These are phyloP conservation scores for Rapana venosa DNA, from an alignment of 2,888 invertebrate species.

Conservation along the genomic window DNA sequence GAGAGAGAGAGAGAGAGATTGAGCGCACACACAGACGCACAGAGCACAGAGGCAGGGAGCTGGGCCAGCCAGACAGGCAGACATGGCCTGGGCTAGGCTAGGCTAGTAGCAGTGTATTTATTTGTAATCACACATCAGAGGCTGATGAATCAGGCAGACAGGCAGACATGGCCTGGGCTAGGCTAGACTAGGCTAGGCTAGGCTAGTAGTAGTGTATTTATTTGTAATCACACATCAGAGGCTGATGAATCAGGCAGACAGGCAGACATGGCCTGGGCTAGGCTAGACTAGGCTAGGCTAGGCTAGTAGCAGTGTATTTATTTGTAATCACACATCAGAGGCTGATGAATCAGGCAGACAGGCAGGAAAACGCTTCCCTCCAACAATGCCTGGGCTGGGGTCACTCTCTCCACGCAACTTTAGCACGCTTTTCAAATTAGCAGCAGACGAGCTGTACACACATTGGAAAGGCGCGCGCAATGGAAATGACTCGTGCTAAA, in stretches of 20 bases:
- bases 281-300: not conserved
- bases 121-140: slow-evolving; percentile 8
- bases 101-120: too few relatives aligned
- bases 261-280: not conserved
- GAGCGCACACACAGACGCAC: not conserved
- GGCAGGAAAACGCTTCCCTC: slow-evolving; percentile 26
- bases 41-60: not conserved
- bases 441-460: slow-evolving; percentile 13
- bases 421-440: slow-evolving; percentile 32
- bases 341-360: slow-evolving; percentile 1
- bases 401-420: slow-evolving; percentile 4
- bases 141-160: too few relatives aligned
- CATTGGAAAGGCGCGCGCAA: not conserved
- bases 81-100: too few relatives aligned
- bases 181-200: too few relatives aligned
- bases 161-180: too few relatives aligned
- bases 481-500: slow-evolving; percentile 24
- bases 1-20: slow-evolving; percentile 15
- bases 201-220: too few relatives aligned
- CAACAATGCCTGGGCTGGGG: not conserved
- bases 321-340: slow-evolving; percentile 8
- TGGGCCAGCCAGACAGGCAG: too few relatives aligned
- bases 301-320: too few relatives aligned
- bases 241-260: not conserved
- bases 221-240: slow-evolving; percentile 8